Conservation (phyloP, 2,888 invertebrate genomes). For the Didymodactylos carnosus region DNA sequence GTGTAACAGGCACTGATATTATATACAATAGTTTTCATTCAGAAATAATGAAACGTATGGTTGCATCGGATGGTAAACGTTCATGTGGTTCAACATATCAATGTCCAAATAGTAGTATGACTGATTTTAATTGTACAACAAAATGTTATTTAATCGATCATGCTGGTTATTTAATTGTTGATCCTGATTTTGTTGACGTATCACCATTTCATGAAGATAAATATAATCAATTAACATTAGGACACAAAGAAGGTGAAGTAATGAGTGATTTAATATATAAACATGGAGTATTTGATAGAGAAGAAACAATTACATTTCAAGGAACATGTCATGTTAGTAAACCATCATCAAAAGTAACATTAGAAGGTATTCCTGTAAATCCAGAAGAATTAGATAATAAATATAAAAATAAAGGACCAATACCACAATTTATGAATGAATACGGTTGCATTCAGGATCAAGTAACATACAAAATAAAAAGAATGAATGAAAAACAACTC, state of each 20-base stretch:
- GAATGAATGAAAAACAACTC: neutral
- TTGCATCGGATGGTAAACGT: conserved; percentile 25
- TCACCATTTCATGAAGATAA: conserved; percentile 30
- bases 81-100: conserved; percentile 30
- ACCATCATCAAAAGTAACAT: conserved; percentile 31
- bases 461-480: conserved; percentile 20
- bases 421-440: conserved; percentile 33
- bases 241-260: conserved; percentile 35
- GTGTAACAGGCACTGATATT: conserved; percentile 35
- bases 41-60: conserved; percentile 32
- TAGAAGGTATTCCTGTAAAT: conserved; percentile 33
- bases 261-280: conserved; percentile 35
- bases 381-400: conserved; percentile 35
- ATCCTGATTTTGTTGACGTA: conserved; percentile 32
- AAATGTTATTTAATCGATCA: conserved; percentile 35
- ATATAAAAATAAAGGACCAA: conserved; percentile 32
- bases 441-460: conserved; percentile 36
- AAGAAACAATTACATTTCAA: conserved; percentile 33
- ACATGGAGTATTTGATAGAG: conserved; percentile 30
- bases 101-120: conserved; percentile 27
- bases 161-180: conserved; percentile 32
- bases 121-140: conserved; percentile 27
- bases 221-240: conserved; percentile 32
- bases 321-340: conserved; percentile 33
- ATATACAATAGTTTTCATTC: conserved; percentile 34